Evolutionary conservation across 1,140 invertebrate species (phyloP), one percentile per base, ranked within the genome.

Genomic region (Trypoxylus dichotomus): DNA sequence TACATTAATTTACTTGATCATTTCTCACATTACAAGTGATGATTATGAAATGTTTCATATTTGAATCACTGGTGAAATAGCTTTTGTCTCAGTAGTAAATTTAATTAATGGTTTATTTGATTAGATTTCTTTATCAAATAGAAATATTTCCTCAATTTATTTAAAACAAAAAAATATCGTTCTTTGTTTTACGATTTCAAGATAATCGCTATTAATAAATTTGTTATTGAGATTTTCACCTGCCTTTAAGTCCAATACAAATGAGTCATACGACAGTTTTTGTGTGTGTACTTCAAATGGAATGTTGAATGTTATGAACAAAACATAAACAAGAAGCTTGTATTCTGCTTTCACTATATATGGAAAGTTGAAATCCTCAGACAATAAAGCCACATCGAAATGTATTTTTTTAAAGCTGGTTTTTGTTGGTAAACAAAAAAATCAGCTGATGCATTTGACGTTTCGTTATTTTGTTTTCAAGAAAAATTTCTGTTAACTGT

Each of bases 351-450:
- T 27, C 60, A 68, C 60, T 29, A 68, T 27, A 68, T 68, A 27
- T 68, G 60, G 60, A 68, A 68, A 11, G 60, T 68, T 68, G 60
- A 13, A 68, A 24, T 68, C 13, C 27, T 1, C 19, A 68, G 24
- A 21, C 60, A 68, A 68, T 24, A 68, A 68, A 25, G 19, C 0
- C 21, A 27, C 25, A 3, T 3, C n/a, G 11, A 47, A 47, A 47
- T 63, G 60, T 24, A 63, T 63, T 27, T 68, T 24, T 68, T 68
- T 21, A 3, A 27, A 27, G 24, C 11, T 27, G 27, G 7, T 68
- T 24, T 77, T 77, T 77, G 76, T 77, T 77, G 76, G 76, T 77
- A 77, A 77, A 77, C 76, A 77, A 77, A 77, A 63, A 77, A 77
- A 68, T 77, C 76, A 77, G 76, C 76, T 77, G 76, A 41, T 77